These are phyloP conservation scores for Marasmarcha lunaedactyla DNA, from an alignment of 2,888 invertebrate genomes.

Conservation along the genomic window DNA sequence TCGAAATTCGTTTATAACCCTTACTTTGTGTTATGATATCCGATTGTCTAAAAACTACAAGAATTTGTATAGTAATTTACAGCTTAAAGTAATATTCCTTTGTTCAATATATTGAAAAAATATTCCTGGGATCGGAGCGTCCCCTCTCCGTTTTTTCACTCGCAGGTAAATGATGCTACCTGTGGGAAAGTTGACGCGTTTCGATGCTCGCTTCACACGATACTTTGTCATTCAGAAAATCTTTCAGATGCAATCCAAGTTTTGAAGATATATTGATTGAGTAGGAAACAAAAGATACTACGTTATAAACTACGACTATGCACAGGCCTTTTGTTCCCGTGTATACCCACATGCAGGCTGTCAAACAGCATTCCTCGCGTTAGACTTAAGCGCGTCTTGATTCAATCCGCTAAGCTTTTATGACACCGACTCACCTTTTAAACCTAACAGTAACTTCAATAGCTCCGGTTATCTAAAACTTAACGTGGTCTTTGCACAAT, in stretches of 20 bases:
- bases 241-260: too few species aligned
- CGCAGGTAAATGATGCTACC: slow-evolving; percentile 59
- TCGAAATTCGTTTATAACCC: too few species aligned
- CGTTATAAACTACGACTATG: slow-evolving; percentile 40
- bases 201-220: slow-evolving; percentile 23
- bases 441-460: slow-evolving; percentile 61
- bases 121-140: slow-evolving; percentile 40
- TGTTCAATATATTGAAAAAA: slow-evolving; percentile 51
- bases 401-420: slow-evolving; percentile 53
- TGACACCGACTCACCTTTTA: slow-evolving; percentile 66
- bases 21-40: too few species aligned
- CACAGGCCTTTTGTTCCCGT: slow-evolving; percentile 67
- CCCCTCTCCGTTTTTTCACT: slow-evolving; percentile 38
- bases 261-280: too few species aligned
- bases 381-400: slow-evolving; percentile 60
- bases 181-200: slow-evolving; percentile 34
- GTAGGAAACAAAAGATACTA: too few species aligned
- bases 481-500: slow-evolving; percentile 32
- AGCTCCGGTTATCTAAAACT: slow-evolving; percentile 37
- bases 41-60: too few species aligned
- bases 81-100: slow-evolving; percentile 13
- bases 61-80: too few species aligned
- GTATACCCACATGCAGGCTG: slow-evolving; percentile 55
- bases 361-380: slow-evolving; percentile 67
- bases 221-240: too few species aligned